Conservation (phyloP, 2,797 vertebrate species). For the Urosaurus nigricauda region DNA sequence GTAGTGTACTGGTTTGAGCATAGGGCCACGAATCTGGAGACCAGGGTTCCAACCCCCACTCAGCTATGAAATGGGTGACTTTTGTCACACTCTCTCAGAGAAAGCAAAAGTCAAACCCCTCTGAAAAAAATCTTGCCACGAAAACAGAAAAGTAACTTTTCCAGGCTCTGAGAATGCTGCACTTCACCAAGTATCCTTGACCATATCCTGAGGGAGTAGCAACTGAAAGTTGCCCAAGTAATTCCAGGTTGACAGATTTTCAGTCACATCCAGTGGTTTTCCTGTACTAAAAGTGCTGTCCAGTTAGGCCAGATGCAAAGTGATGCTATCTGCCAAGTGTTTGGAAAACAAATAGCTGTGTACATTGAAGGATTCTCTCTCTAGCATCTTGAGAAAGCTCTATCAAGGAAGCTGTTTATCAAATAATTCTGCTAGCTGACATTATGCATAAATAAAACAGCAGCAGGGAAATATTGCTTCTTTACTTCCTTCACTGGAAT, state of each 20-base stretch:
- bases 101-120: too few species aligned
- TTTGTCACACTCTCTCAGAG: too few species aligned
- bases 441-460: too few species aligned
- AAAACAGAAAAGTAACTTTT: neutral
- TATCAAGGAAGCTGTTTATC: neutral
- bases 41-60: too few species aligned
- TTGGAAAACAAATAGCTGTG: neutral
- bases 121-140: too few species aligned
- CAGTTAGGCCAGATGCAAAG: neutral
- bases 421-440: neutral
- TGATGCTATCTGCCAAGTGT: too few species aligned
- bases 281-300: neutral
- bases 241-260: neutral
- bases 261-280: neutral
- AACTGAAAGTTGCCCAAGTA: neutral
- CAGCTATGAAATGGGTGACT: too few species aligned
- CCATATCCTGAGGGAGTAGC: neutral
- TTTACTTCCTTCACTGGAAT: too few species aligned
- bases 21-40: too few species aligned
- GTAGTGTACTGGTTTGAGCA: too few species aligned
- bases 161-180: neutral
- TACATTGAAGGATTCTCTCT: neutral
- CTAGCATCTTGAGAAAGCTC: neutral
- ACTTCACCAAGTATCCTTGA: neutral
- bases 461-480: too few species aligned